phyloP scores from a whole-genome alignment of 2,113 vertebrate species.

The Arenaria interpres region DNA sequence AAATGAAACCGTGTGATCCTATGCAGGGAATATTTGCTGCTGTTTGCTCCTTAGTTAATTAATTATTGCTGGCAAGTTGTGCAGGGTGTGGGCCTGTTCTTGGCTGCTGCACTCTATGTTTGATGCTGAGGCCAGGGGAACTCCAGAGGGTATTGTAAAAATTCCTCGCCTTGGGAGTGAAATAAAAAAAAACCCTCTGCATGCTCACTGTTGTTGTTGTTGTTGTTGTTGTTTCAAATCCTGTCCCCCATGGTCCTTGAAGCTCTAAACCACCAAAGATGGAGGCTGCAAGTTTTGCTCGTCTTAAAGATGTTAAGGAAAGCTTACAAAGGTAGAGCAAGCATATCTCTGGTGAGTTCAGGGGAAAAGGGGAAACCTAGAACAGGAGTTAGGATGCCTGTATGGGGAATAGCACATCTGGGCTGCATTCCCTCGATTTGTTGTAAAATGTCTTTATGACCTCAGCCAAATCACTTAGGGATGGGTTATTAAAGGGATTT shows the following conservation, averaged over 20 bases:
- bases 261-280: not conserved
- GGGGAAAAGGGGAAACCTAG: not conserved
- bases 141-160: constrained; percentile 70
- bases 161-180: constrained; percentile 67
- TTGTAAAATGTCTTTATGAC: constrained; percentile 52
- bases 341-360: not conserved
- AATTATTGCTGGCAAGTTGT: constrained; percentile 67
- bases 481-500: constrained; percentile 65
- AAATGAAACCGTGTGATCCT: constrained; percentile 58
- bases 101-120: constrained; percentile 62
- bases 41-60: constrained; percentile 67
- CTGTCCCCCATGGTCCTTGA: not conserved
- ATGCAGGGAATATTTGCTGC: constrained; percentile 60
- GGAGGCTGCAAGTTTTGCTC: not conserved
- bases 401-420: constrained; percentile 10
- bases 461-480: constrained; percentile 54
- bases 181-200: constrained; percentile 30
- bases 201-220: not conserved
- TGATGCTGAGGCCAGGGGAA: constrained; percentile 71
- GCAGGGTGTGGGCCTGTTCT: constrained; percentile 64
- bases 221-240: constrained; percentile 27
- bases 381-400: not conserved
- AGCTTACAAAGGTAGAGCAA: accelerated
- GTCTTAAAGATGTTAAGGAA: not conserved
- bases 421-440: constrained; percentile 46